Evolutionary conservation across 1,140 invertebrate genomes (phyloP), one percentile per base, ranked within the genome.

Genomic region (Pachyrhynchus sulphureomaculatus): DNA sequence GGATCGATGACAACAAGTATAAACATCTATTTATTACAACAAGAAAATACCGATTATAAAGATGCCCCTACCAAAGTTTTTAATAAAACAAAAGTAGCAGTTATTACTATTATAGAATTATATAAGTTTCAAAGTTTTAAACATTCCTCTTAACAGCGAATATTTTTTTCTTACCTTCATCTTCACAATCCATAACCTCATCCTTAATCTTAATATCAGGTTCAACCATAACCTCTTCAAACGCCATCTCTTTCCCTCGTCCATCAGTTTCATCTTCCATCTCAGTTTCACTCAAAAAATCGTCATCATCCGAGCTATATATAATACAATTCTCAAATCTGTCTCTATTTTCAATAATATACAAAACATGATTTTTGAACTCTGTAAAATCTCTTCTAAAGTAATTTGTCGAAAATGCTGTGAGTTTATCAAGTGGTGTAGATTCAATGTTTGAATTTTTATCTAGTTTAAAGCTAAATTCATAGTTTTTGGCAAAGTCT

Each of bases 151-250:
- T n/a, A n/a, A n/a, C n/a, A 34, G 17, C 6, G 2, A 17, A 54
- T 44, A 18, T 24, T 21, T 45, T 17, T 42, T 29, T 10, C 26
- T 63, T 33, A 33, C 47, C 44, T 58, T 68, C 65, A 61, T 68
- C 62, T 9, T 70, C 69, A 57, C 47, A 60, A 21, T 68, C 65
- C 33, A 20, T 18, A 12, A 63, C 33, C 53, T 74, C 72, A 10
- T 56, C 65, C 65, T 74, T 74, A 18, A 74, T 64, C 62, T 70
- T 70, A 8, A 74, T 72, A 52, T 73, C 72, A 13, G 72, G 73
- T 44, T 73, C 73, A 6, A 74, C 60, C 10, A 72, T 67, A 0
- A 75, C 66, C 64, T 74, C 66, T 47, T 75, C 72, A 55, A 68
- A 69, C 55, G 62, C 66, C 5, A 68, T 20, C 2, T 58, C 52